phyloP scores from a whole-genome alignment of 35 echinoderm and acorn worm genomes.

The Anneissia japonica region DNA sequence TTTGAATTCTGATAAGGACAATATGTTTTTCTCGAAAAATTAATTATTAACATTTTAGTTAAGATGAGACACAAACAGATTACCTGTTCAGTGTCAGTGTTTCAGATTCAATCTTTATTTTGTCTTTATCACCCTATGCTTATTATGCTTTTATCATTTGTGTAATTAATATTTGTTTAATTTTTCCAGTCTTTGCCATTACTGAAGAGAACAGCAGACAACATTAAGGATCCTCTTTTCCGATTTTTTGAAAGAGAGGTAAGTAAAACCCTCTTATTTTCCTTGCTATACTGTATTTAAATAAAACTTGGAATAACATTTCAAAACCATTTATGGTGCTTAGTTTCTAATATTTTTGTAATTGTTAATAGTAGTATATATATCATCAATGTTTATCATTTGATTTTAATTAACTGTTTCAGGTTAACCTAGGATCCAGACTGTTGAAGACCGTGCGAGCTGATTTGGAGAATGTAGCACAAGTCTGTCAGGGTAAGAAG shows the following conservation, averaged over 20 bases:
- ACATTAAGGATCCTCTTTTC: constrained; percentile 97
- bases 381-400: background rate
- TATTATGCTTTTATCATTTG: background rate
- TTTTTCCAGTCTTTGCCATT: constrained; percentile 50
- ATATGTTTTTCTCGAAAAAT: too few relatives aligned
- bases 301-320: background rate
- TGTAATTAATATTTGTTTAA: background rate
- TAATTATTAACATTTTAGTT: too few relatives aligned
- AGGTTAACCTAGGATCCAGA: constrained; percentile 79
- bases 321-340: too few relatives aligned
- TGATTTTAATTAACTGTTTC: background rate
- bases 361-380: background rate
- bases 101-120: background rate
- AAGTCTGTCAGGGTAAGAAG: constrained; percentile 81
- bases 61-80: too few relatives aligned
- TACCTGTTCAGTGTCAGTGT: too few relatives aligned
- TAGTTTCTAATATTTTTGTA: too few relatives aligned
- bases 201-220: constrained; percentile 82
- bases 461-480: constrained; percentile 57
- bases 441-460: constrained; percentile 66
- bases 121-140: background rate
- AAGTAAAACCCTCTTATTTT: background rate
- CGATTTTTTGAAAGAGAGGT: constrained; percentile 98
- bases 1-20: too few relatives aligned
- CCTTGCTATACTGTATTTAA: background rate